A percentile compares a stretch with the other conserved stretches of the same genome.
phyloP scores from a whole-genome alignment of 2,797 vertebrate species.

The Poecilia gillii region DNA sequence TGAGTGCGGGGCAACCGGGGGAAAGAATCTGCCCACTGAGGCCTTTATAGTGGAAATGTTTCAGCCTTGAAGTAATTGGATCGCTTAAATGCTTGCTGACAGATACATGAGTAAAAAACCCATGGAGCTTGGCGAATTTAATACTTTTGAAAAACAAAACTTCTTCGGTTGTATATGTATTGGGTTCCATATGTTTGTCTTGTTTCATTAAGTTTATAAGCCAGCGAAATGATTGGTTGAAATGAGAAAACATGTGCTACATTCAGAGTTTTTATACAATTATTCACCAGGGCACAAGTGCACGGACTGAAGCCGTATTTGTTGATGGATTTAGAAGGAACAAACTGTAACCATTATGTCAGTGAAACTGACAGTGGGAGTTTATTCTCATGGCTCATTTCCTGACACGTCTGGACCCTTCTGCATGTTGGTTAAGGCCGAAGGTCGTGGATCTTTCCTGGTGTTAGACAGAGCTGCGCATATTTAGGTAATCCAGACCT shows the following conservation, averaged over 20 bases:
- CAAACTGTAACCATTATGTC: background rate
- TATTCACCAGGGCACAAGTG: background rate
- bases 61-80: slow-evolving; percentile 50
- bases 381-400: background rate
- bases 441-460: background rate
- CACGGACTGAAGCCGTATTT: background rate
- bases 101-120: slow-evolving; percentile 38
- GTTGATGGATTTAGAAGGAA: slow-evolving; percentile 1
- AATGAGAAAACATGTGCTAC: slow-evolving; percentile 11
- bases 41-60: slow-evolving; percentile 51
- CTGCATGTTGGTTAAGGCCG: background rate
- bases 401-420: background rate
- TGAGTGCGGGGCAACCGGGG: background rate
- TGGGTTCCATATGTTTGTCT: slow-evolving; percentile 18
- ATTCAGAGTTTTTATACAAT: background rate
- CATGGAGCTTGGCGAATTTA: slow-evolving; percentile 7
- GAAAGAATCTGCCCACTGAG: slow-evolving; percentile 14
- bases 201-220: slow-evolving; percentile 33
- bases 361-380: background rate
- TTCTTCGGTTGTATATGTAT: slow-evolving; percentile 12
- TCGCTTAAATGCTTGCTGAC: slow-evolving; percentile 54
- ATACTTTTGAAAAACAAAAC: slow-evolving; percentile 19
- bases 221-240: slow-evolving; percentile 5
- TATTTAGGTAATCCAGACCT: background rate
- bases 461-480: background rate